Evolutionary conservation across 2,888 invertebrate genomes (phyloP).

Genomic region (Heliconius ethilla): DNA sequence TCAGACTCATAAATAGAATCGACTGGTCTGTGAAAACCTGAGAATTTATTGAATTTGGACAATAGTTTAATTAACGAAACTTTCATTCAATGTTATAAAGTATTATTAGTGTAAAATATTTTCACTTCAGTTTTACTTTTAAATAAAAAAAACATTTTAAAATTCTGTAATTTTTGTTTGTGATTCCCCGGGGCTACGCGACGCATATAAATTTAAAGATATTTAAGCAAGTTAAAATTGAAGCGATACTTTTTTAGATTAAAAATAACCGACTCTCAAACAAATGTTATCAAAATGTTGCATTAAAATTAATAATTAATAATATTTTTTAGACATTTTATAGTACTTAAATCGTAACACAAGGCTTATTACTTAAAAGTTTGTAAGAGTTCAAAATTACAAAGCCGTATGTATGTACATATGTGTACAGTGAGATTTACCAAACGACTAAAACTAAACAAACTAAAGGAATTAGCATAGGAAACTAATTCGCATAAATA

Average conservation of each 20-base stretch:
- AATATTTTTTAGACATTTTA: background rate
- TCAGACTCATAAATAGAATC: too few species aligned
- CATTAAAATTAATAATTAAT: too few species aligned
- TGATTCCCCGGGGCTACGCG: background rate
- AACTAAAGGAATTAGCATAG: slow-evolving; percentile 27
- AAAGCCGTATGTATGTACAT: background rate
- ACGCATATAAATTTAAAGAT: background rate
- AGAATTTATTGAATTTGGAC: too few species aligned
- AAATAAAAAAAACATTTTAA: background rate
- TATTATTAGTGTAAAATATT: too few species aligned
- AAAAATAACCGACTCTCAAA: background rate
- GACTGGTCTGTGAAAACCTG: too few species aligned
- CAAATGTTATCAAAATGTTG: background rate
- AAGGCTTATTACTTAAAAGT: background rate
- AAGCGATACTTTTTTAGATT: background rate
- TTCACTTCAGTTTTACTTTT: background rate
- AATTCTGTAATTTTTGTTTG: background rate
- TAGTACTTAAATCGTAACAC: background rate
- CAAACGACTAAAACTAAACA: background rate
- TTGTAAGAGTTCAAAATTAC: background rate
- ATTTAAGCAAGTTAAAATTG: background rate
- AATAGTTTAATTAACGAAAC: too few species aligned
- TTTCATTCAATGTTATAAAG: too few species aligned
- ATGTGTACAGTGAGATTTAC: background rate
- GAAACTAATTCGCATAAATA: slow-evolving; percentile 35